phyloP scores from a whole-genome alignment of 2,113 vertebrate species.

The Cochlearius cochlearius region DNA sequence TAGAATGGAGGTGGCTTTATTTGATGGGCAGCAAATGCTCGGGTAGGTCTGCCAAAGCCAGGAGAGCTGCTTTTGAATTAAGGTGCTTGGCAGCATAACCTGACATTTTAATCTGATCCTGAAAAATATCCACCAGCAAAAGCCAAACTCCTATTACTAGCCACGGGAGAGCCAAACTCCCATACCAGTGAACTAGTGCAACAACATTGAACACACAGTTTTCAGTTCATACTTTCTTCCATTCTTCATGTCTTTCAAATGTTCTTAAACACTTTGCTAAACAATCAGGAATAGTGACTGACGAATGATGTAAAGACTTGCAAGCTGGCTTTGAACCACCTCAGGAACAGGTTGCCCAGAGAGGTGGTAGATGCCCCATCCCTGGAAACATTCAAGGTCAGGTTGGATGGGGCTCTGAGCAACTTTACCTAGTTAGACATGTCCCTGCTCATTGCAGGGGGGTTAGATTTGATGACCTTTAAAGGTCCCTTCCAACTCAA shows the following conservation, averaged over 20 bases:
- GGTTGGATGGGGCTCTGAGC: neutral
- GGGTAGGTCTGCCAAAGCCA: neutral
- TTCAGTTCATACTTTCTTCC: neutral
- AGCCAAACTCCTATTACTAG: neutral
- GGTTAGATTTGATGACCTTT: neutral
- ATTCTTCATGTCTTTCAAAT: neutral
- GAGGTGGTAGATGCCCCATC: neutral
- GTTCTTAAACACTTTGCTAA: neutral
- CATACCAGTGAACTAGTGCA: neutral
- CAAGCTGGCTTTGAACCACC: neutral
- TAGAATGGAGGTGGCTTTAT: neutral
- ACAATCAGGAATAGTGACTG: neutral
- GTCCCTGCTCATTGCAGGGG: neutral
- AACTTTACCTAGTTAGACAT: neutral
- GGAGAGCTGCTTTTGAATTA: neutral
- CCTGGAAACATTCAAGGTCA: neutral
- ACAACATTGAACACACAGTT: rapidly evolving
- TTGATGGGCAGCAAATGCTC: neutral
- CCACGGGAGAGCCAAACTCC: neutral
- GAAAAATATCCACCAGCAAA: neutral
- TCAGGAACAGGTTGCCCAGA: neutral
- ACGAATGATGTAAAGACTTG: neutral
- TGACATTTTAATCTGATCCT: neutral
- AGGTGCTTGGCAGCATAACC: neutral
- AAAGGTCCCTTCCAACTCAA: neutral